A percentile compares a stretch with the other conserved stretches of the same genome.
Conservation (phyloP, 2,113 vertebrate genomes). For the Sus scrofa region DNA sequence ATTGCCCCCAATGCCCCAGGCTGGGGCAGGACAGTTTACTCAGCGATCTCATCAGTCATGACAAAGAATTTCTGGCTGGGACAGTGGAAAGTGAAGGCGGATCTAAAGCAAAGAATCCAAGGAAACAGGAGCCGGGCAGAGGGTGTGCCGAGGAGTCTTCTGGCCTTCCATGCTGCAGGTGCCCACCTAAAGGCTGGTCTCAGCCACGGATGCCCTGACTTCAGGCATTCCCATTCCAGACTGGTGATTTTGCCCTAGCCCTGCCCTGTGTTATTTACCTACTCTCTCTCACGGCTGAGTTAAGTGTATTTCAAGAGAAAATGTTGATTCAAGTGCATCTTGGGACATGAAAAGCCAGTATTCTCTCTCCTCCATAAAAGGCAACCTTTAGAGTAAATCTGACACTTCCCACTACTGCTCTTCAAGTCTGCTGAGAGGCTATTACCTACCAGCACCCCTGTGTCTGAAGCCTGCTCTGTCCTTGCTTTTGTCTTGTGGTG, state of each 20-base stretch:
- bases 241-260: background rate
- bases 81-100: background rate
- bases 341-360: background rate
- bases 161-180: background rate
- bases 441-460: background rate
- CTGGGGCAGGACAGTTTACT: background rate
- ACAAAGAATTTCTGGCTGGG: background rate
- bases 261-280: fast-evolving
- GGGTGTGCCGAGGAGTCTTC: background rate
- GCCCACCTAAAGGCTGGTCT: fast-evolving
- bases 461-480: background rate
- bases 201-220: background rate
- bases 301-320: background rate
- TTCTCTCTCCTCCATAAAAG: background rate
- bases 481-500: background rate
- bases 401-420: background rate
- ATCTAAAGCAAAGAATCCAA: background rate
- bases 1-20: background rate
- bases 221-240: background rate
- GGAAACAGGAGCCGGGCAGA: background rate
- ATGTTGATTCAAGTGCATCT: background rate
- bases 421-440: background rate
- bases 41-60: background rate
- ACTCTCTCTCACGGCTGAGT: background rate
- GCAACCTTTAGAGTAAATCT: background rate